phyloP scores from a whole-genome alignment of 2,113 vertebrate genomes.

The Chlorodrepanis virens region DNA sequence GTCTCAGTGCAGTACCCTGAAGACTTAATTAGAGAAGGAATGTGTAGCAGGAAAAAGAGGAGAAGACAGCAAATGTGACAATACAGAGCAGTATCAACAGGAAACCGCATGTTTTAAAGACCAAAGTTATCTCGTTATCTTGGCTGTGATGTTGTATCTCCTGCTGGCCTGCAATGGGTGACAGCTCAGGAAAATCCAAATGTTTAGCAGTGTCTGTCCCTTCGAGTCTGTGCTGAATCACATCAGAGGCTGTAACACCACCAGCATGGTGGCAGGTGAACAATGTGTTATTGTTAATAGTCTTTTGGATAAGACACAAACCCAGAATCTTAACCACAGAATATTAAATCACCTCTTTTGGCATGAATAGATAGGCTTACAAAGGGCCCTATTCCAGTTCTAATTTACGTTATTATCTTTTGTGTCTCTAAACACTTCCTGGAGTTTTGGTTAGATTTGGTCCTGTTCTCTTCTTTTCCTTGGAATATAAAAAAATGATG shows the following conservation, averaged over 20 bases:
- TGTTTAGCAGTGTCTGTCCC: background rate
- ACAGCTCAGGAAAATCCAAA: slow-evolving; percentile 2
- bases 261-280: background rate
- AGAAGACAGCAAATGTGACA: background rate
- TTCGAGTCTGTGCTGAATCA: background rate
- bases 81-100: background rate
- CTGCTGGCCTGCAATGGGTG: background rate
- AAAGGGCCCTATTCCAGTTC: slow-evolving; percentile 41
- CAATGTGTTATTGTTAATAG: slow-evolving; percentile 42
- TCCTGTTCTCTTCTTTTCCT: slow-evolving; percentile 13
- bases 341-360: slow-evolving; percentile 57
- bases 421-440: slow-evolving; percentile 31
- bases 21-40: background rate
- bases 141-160: background rate
- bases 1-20: background rate
- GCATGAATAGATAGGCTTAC: slow-evolving; percentile 44
- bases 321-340: slow-evolving; percentile 37
- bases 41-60: background rate
- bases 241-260: background rate
- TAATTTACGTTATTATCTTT: slow-evolving; percentile 53
- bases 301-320: slow-evolving; percentile 30
- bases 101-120: slow-evolving; percentile 6
- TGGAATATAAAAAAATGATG: background rate
- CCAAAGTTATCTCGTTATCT: slow-evolving; percentile 19
- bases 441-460: slow-evolving; percentile 32